Evolutionary conservation across 1,140 invertebrate species (phyloP), one percentile per base, ranked within the genome.

Genomic region (Cydia strobilella): DNA sequence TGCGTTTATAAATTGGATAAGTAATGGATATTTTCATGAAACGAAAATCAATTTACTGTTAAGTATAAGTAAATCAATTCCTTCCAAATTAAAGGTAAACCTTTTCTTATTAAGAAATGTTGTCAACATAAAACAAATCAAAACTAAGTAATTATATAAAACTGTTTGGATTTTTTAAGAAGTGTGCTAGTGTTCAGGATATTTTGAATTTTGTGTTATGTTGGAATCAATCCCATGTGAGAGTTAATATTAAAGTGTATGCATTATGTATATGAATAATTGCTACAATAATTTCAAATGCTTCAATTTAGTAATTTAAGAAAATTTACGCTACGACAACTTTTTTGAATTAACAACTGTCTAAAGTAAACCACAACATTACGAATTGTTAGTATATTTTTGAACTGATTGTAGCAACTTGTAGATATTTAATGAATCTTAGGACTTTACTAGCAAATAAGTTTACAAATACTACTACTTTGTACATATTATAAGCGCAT

Each of bases 401-500:
- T 59, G 54, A 59, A 23, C 54, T 59, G 6, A 59, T 59, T 59
- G 54, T 59, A 59, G 54, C 54, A 59, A 59, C 54, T 59, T 23
- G 54, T 23, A 23, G 18, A 18, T 42, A 69, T 69, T 13, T 69
- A 69, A 69, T 48, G 74, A 73, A 78, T 78, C 75, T 79, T 78
- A 79, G 75, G 74, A 75, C 62, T 76, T 73, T 65, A 77, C 5
- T 71, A 74, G 74, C 74, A 75, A 78, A 78, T 31, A 74, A 78
- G 69, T 20, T 72, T 20, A 63, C 31, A 75, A 72, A 72, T 75
- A 74, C 76, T 18, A 78, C 73, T 81, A 82, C 62, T 85, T 85
- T 83, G 81, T 85, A 85, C 82, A 78, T 80, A 75, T 77, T 74
- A 76, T 85, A 82, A 85, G 83, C 83, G 83, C 83, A 83, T 84